Evolutionary conservation across 2,113 vertebrate genomes (phyloP).

Genomic region (Myotis brandtii): DNA sequence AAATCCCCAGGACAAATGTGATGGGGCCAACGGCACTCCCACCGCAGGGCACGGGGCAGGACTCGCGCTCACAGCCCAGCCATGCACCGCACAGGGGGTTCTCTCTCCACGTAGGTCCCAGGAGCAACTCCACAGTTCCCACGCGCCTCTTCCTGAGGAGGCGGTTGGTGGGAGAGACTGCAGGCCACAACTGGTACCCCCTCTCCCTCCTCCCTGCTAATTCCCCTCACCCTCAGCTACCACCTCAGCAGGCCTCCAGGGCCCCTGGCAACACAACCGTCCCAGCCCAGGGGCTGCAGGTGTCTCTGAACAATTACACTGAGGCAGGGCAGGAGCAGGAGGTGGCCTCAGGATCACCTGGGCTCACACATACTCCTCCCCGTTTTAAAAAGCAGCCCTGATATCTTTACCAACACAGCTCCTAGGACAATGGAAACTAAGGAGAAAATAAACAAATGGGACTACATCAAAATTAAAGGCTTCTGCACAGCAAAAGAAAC

Average conservation of each 20-base stretch:
- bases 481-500: no score
- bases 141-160: not conserved
- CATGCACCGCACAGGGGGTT: not conserved
- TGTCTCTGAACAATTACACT: no score
- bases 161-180: not conserved
- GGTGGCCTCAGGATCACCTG: no score
- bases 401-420: no score
- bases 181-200: no score
- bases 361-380: no score
- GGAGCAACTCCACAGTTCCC: not conserved
- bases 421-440: no score
- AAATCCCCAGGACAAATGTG: not conserved
- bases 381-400: no score
- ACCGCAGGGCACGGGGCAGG: not conserved
- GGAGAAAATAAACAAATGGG: no score
- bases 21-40: not conserved
- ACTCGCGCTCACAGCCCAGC: not conserved
- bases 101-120: not conserved
- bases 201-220: not conserved
- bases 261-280: not conserved
- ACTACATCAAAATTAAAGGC: no score
- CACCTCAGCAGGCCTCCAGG: not conserved
- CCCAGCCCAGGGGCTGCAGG: not conserved
- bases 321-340: no score
- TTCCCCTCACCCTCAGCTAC: not conserved